Evolutionary conservation across 2,113 vertebrate genomes (phyloP).

Genomic region (Tautogolabrus adspersus): DNA sequence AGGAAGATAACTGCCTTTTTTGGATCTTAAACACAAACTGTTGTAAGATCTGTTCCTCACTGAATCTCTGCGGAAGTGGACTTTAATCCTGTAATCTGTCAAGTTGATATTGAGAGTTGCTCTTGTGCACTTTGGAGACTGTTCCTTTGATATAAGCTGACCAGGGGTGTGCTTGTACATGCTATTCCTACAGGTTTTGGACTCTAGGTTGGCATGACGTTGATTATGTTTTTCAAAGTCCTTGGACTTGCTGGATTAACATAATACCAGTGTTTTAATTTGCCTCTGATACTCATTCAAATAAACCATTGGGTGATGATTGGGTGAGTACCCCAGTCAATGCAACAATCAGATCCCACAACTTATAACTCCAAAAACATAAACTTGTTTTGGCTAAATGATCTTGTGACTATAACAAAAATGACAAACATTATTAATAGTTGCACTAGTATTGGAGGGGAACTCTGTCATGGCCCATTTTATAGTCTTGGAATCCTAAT

Average conservation of each 20-base stretch:
- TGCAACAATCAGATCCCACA: too few relatives aligned
- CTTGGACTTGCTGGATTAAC: too few relatives aligned
- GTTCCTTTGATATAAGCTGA: conserved; percentile 5
- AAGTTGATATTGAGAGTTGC: conserved; percentile 3
- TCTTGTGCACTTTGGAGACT: conserved; percentile 7
- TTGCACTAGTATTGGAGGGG: too few relatives aligned
- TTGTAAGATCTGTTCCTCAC: neutral
- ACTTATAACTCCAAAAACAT: too few relatives aligned
- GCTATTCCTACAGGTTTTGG: neutral
- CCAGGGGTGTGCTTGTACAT: neutral
- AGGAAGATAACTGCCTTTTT: conserved; percentile 50
- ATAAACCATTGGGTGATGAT: too few relatives aligned
- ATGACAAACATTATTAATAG: too few relatives aligned
- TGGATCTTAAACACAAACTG: conserved; percentile 23
- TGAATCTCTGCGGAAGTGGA: neutral
- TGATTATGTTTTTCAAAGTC: conserved; percentile 9
- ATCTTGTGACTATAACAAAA: too few relatives aligned
- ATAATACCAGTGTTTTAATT: too few relatives aligned
- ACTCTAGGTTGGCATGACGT: conserved; percentile 30
- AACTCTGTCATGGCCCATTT: too few relatives aligned
- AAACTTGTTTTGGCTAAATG: too few relatives aligned
- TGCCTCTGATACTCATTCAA: neutral
- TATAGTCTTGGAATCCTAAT: too few relatives aligned
- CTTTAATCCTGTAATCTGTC: neutral
- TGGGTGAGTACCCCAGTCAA: neutral